Conservation (phyloP, 2,888 invertebrate species). For the Erebia palarica region DNA sequence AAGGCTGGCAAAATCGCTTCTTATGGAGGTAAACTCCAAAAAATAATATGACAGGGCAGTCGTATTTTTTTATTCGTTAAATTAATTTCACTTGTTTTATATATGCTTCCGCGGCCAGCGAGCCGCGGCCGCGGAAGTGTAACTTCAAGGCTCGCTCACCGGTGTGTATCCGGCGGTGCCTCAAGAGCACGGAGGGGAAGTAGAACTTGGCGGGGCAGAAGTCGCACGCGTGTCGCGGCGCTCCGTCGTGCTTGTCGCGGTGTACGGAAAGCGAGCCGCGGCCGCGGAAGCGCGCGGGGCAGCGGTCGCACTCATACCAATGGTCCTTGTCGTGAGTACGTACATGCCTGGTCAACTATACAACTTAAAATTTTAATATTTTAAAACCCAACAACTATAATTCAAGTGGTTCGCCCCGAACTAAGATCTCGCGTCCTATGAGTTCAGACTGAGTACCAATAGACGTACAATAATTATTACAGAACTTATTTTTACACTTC, state of each 20-base stretch:
- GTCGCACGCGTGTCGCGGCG: conserved; percentile 61
- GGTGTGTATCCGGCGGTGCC: conserved; percentile 73
- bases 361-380: conserved; percentile 26
- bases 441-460: too few relatives aligned
- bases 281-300: conserved; percentile 55
- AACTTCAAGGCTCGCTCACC: conserved; percentile 49
- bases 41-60: too few relatives aligned
- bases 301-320: conserved; percentile 55
- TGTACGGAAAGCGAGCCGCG: conserved; percentile 47
- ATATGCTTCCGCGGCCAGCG: too few relatives aligned
- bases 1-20: too few relatives aligned
- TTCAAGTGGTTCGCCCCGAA: too few relatives aligned
- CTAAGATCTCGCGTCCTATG: too few relatives aligned
- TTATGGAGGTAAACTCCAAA: too few relatives aligned
- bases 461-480: too few relatives aligned
- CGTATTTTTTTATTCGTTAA: too few relatives aligned
- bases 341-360: conserved; percentile 58
- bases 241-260: conserved; percentile 65
- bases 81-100: too few relatives aligned
- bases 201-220: conserved; percentile 69
- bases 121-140: neutral
- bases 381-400: too few relatives aligned
- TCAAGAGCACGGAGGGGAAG: conserved; percentile 58
- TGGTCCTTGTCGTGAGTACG: conserved; percentile 47
- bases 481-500: too few relatives aligned